Percentiles rank a stretch among this genome's conserved stretches.
Conservation (phyloP, 2,113 vertebrate genomes). For the Meles meles region DNA sequence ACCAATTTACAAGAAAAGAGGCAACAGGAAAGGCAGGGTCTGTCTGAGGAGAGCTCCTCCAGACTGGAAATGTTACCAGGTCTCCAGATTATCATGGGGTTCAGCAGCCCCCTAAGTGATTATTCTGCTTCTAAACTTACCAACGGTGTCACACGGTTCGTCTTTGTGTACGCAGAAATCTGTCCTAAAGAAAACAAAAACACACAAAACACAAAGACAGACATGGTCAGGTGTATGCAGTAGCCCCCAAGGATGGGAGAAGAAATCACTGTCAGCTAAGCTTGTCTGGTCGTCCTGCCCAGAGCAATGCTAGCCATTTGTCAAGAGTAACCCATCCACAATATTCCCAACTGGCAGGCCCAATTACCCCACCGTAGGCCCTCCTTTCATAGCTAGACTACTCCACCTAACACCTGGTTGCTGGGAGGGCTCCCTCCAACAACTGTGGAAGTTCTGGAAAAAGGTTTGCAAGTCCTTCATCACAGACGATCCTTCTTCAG, state of each 20-base stretch:
- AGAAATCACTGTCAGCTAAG: background rate
- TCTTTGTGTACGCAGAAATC: conserved; percentile 99
- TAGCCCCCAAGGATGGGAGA: conserved; percentile 6
- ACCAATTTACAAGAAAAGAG: background rate
- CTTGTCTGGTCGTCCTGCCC: too few relatives aligned
- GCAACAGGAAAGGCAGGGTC: background rate
- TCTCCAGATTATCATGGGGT: background rate
- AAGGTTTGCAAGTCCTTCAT: background rate
- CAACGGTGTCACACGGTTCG: conserved; percentile 97
- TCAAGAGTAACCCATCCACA: background rate
- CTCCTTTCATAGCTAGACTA: background rate
- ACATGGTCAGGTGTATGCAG: conserved; percentile 59
- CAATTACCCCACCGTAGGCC: too few relatives aligned
- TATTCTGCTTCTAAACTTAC: conserved; percentile 83
- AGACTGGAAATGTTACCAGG: background rate
- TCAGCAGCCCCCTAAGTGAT: fast-evolving
- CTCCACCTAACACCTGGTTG: background rate
- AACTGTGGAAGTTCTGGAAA: background rate
- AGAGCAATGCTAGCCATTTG: background rate
- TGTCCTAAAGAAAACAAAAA: conserved; percentile 85
- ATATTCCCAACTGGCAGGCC: background rate
- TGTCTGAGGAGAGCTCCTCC: background rate
- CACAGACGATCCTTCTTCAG: background rate
- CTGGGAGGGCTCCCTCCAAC: background rate
- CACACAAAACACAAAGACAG: conserved; percentile 40